These are phyloP conservation scores for Burhinus oedicnemus DNA, from an alignment of 2,113 vertebrate genomes.

Conservation along the genomic window DNA sequence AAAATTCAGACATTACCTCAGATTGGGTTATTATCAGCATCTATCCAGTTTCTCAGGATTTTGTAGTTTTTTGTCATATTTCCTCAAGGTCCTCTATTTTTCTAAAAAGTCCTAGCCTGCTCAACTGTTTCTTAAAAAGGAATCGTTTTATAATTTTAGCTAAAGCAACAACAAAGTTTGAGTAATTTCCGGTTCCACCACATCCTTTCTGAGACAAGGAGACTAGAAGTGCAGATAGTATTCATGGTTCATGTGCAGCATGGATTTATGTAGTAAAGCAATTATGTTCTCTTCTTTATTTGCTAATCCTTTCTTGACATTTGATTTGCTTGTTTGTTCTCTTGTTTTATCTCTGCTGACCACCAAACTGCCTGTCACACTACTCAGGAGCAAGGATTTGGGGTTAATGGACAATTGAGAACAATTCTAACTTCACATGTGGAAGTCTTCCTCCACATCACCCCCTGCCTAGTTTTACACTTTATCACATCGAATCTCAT, in stretches of 20 bases:
- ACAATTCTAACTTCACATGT: not conserved
- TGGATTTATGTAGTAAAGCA: not conserved
- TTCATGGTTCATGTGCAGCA: not conserved
- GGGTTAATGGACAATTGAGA: not conserved
- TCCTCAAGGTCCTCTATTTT: not conserved
- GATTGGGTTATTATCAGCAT: accelerated
- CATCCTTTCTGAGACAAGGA: not conserved
- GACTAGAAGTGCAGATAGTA: not conserved
- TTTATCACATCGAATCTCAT: not conserved
- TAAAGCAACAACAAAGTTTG: not conserved
- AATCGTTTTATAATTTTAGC: not conserved
- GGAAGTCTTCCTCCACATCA: not conserved
- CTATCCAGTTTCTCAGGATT: not conserved
- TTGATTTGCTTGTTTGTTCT: not conserved
- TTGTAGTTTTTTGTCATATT: not conserved
- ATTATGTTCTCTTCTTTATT: not conserved
- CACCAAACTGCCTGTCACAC: not conserved
- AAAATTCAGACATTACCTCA: not conserved
- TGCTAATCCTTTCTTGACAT: not conserved
- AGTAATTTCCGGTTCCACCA: not conserved
- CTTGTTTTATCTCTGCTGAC: not conserved
- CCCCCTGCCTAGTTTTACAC: not conserved
- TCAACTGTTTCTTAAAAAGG: not conserved
- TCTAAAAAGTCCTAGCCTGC: not conserved
- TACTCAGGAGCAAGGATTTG: not conserved